Evolutionary conservation across 1,140 invertebrate species (phyloP), one percentile per base, ranked within the genome.

Genomic region (Cataglyphis hispanica): DNA sequence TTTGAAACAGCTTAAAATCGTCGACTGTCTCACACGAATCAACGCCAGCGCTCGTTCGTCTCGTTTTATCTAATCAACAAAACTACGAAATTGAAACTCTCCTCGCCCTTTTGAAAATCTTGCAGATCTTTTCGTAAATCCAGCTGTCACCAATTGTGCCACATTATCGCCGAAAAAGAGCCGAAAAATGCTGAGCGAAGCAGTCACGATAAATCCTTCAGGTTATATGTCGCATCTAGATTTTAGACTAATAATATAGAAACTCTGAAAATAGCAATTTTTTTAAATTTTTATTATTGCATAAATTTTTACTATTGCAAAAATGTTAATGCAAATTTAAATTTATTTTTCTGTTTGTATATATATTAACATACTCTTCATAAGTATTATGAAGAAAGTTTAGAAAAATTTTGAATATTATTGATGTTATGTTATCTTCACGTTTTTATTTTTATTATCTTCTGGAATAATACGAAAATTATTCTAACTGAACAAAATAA

Each of bases 71-170:
- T 25, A 83, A 83, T 84, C 84, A 76, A 86, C 61, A 77, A 89
- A 77, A 88, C 67, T 78, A 89, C 88, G 88, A 89, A 89, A 86
- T 86, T 88, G 84, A 89, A 83, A 83, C 58, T 74, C 13, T 77
- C 8, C 34, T 64, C 63, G 70, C n/a, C 25, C 64, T 58, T 27
- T 46, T 11, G 78, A 83, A 83, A 89, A 37, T 85, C 40, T 67
- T 84, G 19, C 11, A 83, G 75, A 88, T 83, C 53, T 16, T 19
- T 56, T 72, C 76, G 40, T 16, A 86, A 72, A 27, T 84, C 72
- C 60, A 58, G 46, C 50, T 46, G 40, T 64, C 70, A 74, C 27
- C 60, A 34, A 56, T 56, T 67, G 25, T 27, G 16, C 66, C 66
- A 63, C 31, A 66, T 58, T 40, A 50, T 40, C 43, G 56, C 46